Evolutionary conservation across 2,113 vertebrate species (phyloP).

Genomic region (Sebastes schlegelii): DNA sequence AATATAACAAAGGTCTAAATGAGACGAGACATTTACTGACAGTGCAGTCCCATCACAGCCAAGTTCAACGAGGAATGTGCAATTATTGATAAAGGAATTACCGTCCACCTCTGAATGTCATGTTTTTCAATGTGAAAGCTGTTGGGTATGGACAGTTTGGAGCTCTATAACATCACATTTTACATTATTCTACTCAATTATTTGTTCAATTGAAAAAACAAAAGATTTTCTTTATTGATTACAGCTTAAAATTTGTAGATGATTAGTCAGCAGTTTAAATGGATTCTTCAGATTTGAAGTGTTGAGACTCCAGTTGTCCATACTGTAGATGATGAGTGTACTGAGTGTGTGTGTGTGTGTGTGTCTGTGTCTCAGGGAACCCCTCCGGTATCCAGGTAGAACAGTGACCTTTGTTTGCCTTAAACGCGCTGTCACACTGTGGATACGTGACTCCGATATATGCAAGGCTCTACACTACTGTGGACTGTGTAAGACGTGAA

Average conservation of each 20-base stretch:
- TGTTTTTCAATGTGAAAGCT: background rate
- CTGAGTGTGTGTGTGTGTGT: constrained; percentile 7
- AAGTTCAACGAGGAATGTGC: background rate
- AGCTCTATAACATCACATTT: background rate
- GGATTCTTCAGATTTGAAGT: background rate
- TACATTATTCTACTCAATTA: background rate
- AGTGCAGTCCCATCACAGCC: background rate
- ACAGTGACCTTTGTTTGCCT: constrained; percentile 42
- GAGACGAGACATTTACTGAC: background rate
- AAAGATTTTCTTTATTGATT: background rate
- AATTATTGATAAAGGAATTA: background rate
- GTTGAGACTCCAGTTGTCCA: background rate
- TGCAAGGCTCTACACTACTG: constrained; percentile 43
- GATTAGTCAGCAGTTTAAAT: background rate
- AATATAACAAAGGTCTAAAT: no score
- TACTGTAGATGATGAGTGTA: background rate
- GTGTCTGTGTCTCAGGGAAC: constrained; percentile 70
- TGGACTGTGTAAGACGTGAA: background rate
- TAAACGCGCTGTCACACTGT: constrained; percentile 33
- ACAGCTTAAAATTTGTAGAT: background rate
- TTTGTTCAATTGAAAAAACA: background rate
- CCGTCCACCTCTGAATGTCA: constrained; percentile 50
- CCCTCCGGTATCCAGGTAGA: background rate
- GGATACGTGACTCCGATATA: constrained; percentile 40
- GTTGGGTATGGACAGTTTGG: constrained; percentile 10